phyloP scores from a whole-genome alignment of 2,113 vertebrate species.

The Campylorhamphus procurvoides region DNA sequence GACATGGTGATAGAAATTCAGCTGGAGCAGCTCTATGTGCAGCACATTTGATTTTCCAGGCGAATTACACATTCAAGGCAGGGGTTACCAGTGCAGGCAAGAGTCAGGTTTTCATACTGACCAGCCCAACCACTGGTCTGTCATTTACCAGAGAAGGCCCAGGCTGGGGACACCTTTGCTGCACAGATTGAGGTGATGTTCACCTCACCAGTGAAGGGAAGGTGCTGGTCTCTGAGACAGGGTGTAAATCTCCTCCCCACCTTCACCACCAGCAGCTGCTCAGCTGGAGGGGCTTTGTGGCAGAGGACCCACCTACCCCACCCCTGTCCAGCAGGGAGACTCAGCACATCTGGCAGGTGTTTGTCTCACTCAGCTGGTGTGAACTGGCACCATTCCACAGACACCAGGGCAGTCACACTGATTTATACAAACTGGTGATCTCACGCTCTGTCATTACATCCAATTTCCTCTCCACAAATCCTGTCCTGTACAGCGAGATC shows the following conservation, averaged over 20 bases:
- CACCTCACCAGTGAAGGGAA: not conserved
- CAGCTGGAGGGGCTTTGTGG: not conserved
- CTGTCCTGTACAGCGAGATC: not conserved
- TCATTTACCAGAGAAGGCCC: conserved; percentile 34
- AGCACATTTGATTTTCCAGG: conserved; percentile 53
- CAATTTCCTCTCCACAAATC: not conserved
- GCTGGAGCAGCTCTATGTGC: not conserved
- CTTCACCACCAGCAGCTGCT: not conserved
- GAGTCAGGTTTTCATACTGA: conserved; percentile 57
- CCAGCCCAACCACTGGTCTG: conserved; percentile 38
- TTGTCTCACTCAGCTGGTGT: not conserved
- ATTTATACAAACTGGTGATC: conserved; percentile 36
- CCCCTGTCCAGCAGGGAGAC: not conserved
- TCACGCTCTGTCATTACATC: conserved; percentile 13
- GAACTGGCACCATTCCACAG: conserved; percentile 11
- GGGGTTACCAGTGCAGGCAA: conserved; percentile 51
- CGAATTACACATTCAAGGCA: conserved; percentile 54
- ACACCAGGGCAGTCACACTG: conserved; percentile 13
- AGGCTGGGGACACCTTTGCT: conserved; percentile 38
- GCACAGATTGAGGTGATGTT: not conserved
- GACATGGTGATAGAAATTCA: conserved; percentile 36
- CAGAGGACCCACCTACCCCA: not conserved
- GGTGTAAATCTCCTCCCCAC: fast-evolving
- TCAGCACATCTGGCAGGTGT: conserved; percentile 3
- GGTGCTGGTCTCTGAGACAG: not conserved